Conservation (phyloP, 30 jellyfish, hydroid and myxozoan genomes). For the Morbakka virulenta region DNA sequence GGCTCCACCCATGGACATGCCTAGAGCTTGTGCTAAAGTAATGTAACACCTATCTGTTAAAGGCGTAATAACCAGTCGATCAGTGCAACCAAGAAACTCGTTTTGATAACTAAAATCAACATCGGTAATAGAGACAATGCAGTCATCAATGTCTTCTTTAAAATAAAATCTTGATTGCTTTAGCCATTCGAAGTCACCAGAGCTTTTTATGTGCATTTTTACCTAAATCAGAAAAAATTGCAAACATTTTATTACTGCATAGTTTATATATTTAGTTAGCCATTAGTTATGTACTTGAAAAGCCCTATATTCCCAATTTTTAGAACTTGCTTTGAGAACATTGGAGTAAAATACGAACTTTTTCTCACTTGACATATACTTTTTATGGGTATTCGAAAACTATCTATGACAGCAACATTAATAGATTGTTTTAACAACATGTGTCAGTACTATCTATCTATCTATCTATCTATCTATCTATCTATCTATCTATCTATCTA, state of each 20-base stretch:
- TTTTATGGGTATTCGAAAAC: too few relatives aligned
- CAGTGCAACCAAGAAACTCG: constrained; percentile 97
- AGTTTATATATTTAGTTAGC: constrained; percentile 5
- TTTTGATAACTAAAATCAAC: constrained; percentile 91
- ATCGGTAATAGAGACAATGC: constrained; percentile 83
- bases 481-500: too few relatives aligned
- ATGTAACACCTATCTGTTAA: constrained; percentile 93
- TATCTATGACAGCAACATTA: too few relatives aligned
- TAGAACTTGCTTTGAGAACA: too few relatives aligned
- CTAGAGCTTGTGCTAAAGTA: constrained; percentile 97
- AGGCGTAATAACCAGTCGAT: constrained; percentile 94
- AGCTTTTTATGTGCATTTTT: constrained; percentile 79
- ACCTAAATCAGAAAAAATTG: constrained; percentile 36
- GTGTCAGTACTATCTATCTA: too few relatives aligned
- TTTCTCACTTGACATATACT: too few relatives aligned
- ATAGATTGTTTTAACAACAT: too few relatives aligned
- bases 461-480: too few relatives aligned
- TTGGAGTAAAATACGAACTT: too few relatives aligned
- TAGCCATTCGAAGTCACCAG: constrained; percentile 87
- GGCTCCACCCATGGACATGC: constrained; percentile 99
- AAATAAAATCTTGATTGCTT: constrained; percentile 92
- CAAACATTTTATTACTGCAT: not conserved
- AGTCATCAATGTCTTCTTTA: constrained; percentile 82
- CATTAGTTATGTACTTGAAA: too few relatives aligned
- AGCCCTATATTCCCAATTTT: too few relatives aligned